phyloP scores from a whole-genome alignment of 2,113 vertebrate species.

The Rhinoptilus africanus region DNA sequence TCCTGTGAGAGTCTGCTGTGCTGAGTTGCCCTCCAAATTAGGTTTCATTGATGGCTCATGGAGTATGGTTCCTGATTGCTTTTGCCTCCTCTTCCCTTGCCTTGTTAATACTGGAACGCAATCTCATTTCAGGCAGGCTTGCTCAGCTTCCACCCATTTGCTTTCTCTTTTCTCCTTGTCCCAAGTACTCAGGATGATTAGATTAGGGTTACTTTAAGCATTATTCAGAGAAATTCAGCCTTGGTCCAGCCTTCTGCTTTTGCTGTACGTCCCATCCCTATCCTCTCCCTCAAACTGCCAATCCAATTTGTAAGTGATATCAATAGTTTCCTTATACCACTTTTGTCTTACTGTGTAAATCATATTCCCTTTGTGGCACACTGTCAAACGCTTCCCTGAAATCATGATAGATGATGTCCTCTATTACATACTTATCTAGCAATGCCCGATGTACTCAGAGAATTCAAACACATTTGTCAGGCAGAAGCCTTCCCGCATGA shows the following conservation, averaged over 20 bases:
- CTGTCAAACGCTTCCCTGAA: constrained; percentile 61
- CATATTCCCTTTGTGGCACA: constrained; percentile 22
- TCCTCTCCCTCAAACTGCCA: background rate
- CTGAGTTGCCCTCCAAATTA: background rate
- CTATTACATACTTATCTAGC: constrained; percentile 32
- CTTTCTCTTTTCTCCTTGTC: background rate
- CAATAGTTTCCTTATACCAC: constrained; percentile 18
- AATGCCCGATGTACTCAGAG: constrained; percentile 10
- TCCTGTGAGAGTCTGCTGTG: background rate
- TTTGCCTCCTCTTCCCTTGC: background rate
- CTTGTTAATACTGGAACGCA: background rate
- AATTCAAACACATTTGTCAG: constrained; percentile 71
- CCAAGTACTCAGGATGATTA: background rate
- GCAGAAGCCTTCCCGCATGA: constrained; percentile 38
- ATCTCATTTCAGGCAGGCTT: background rate
- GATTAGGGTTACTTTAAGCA: background rate
- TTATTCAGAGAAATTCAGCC: background rate
- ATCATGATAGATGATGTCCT: constrained; percentile 67
- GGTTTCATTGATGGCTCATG: background rate
- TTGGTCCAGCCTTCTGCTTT: background rate
- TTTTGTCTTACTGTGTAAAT: constrained; percentile 49
- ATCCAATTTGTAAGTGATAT: constrained; percentile 28
- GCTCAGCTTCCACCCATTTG: background rate
- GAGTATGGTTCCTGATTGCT: background rate
- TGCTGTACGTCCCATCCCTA: background rate